Percentiles rank a stretch among this genome's conserved stretches.
Conservation (phyloP, 1,140 invertebrate genomes). For the Chlorops oryzae region DNA sequence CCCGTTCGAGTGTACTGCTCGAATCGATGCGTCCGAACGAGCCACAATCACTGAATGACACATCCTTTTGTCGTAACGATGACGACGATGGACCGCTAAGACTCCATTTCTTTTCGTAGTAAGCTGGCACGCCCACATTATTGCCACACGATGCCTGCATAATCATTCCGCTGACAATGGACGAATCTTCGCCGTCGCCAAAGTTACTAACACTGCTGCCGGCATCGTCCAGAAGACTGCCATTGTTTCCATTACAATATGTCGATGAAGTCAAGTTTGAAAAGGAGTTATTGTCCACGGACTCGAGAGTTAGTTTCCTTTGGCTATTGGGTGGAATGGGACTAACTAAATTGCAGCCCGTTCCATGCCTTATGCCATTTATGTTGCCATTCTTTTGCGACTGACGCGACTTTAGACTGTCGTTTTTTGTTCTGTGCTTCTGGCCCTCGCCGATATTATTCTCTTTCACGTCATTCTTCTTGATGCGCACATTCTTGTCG, state of each 20-base stretch:
- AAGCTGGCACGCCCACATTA: conserved; percentile 1
- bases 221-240: conserved; percentile 29
- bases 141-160: conserved; percentile 26
- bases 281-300: conserved; percentile 29
- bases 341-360: too few relatives aligned
- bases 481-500: conserved; percentile 28
- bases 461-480: conserved; percentile 42
- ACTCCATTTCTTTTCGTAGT: conserved; percentile 12
- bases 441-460: conserved; percentile 39
- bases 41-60: conserved; percentile 39
- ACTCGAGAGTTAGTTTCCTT: conserved; percentile 26
- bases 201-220: conserved; percentile 42
- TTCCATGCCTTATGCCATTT: background rate
- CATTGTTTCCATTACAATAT: conserved; percentile 34
- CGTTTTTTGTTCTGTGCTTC: background rate
- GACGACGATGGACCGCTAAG: background rate
- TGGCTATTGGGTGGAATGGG: conserved; percentile 9
- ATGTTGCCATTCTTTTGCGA: conserved; percentile 3
- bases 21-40: conserved; percentile 30
- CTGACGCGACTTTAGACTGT: background rate
- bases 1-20: conserved; percentile 40
- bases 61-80: conserved; percentile 26
- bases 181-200: conserved; percentile 41
- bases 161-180: conserved; percentile 44
- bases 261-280: conserved; percentile 42